phyloP scores from a whole-genome alignment of 2,888 invertebrate species.

The Parnassius apollo region DNA sequence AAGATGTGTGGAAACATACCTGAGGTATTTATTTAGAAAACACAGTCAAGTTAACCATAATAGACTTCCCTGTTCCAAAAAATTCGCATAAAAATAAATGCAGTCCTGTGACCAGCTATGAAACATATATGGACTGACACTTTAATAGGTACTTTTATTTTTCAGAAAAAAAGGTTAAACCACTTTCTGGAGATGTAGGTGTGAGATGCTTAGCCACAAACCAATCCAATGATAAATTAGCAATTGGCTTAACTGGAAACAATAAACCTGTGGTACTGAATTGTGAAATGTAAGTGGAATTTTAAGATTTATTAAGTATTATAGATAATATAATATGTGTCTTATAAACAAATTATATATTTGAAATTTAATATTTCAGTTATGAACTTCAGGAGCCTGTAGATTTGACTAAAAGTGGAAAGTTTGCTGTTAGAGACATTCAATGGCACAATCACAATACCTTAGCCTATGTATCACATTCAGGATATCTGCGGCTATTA shows the following conservation, averaged over 20 bases:
- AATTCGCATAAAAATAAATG: too few species aligned
- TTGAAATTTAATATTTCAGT: conserved; percentile 7
- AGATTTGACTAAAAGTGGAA: conserved; percentile 37
- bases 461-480: conserved; percentile 58
- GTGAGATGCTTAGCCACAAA: conserved; percentile 54
- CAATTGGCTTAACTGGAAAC: conserved; percentile 64
- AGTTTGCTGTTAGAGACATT: conserved; percentile 56
- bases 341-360: too few species aligned
- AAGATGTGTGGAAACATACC: too few species aligned
- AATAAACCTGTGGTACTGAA: conserved; percentile 62
- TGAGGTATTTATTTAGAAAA: too few species aligned
- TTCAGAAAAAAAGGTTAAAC: conserved; percentile 34
- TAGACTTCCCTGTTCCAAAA: too few species aligned
- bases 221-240: conserved; percentile 46
- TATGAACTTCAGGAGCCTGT: conserved; percentile 46
- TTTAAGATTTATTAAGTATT: not conserved
- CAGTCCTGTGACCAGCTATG: too few species aligned
- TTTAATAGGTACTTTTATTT: conserved; percentile 1
- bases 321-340: too few species aligned
- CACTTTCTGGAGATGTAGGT: conserved; percentile 45
- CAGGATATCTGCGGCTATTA: conserved; percentile 53
- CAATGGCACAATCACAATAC: conserved; percentile 62
- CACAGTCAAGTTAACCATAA: too few species aligned
- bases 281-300: conserved; percentile 57
- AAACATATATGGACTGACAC: too few species aligned